Conservation (phyloP, 2,888 invertebrate species). For the Anthrax anthrax region DNA sequence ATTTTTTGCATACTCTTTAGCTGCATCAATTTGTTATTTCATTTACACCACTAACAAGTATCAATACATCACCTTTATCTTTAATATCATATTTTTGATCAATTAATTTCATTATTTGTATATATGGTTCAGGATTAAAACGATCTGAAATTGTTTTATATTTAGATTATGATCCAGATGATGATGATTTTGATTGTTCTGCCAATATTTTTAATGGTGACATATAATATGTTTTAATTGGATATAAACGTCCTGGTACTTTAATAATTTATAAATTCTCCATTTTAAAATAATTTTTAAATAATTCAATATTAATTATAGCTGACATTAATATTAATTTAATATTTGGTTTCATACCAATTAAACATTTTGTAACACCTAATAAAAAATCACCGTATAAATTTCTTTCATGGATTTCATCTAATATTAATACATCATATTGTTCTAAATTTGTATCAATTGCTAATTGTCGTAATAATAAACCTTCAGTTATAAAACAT, state of each 20-base stretch:
- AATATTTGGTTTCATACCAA: constrained; percentile 62
- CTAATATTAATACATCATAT: constrained; percentile 88
- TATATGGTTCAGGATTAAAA: constrained; percentile 85
- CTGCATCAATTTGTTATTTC: constrained; percentile 84
- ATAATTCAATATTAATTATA: constrained; percentile 93
- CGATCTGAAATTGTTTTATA: constrained; percentile 48
- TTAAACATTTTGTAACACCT: constrained; percentile 84
- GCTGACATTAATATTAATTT: constrained; percentile 97
- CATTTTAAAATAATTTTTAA: constrained; percentile 70
- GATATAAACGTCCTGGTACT: constrained; percentile 90
- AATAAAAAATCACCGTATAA: constrained; percentile 87
- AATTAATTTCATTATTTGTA: constrained; percentile 82
- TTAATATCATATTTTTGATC: constrained; percentile 67
- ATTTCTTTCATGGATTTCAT: constrained; percentile 96
- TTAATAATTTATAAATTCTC: constrained; percentile 71
- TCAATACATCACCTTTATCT: constrained; percentile 85
- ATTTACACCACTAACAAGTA: constrained; percentile 89
- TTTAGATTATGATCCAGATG: no score
- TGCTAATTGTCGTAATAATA: constrained; percentile 69
- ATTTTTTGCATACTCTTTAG: constrained; percentile 62
- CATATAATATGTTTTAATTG: constrained; percentile 78
- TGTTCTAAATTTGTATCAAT: constrained; percentile 63
- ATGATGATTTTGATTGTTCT: constrained; percentile 31
- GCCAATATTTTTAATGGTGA: constrained; percentile 41
- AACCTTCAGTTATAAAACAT: constrained; percentile 92